Conservation (phyloP, 2,113 vertebrate genomes). For the Catharus minimus region DNA sequence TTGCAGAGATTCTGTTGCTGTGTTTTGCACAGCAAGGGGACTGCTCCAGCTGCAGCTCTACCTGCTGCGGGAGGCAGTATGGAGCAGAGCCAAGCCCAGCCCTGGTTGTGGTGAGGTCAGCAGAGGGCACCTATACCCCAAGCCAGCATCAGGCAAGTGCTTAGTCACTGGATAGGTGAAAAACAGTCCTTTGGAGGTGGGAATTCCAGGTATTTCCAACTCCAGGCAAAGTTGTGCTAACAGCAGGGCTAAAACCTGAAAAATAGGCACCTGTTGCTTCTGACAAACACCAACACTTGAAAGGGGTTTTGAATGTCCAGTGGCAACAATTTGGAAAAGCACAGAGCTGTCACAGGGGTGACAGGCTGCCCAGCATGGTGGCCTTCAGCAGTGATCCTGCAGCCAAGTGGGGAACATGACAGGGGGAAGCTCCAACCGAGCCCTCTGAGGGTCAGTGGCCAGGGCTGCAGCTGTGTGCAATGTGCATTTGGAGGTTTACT, state of each 20-base stretch:
- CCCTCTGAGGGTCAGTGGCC: background rate
- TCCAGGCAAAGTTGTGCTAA: background rate
- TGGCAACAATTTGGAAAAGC: fast-evolving
- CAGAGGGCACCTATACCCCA: background rate
- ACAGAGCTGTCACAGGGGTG: fast-evolving
- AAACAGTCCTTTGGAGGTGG: background rate
- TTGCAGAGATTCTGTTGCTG: background rate
- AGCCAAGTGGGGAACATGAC: fast-evolving
- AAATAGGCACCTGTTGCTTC: background rate
- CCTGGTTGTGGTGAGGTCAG: fast-evolving
- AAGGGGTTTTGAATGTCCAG: background rate
- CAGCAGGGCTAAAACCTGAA: background rate
- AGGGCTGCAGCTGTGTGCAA: background rate
- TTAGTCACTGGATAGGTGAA: fast-evolving
- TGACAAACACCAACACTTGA: background rate
- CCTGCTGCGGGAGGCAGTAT: background rate
- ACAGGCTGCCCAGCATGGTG: fast-evolving
- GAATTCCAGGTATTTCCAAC: background rate
- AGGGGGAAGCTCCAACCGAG: fast-evolving
- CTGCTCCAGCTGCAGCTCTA: background rate
- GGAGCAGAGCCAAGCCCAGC: background rate
- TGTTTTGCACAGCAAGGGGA: background rate
- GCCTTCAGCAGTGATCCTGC: fast-evolving
- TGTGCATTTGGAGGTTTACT: fast-evolving
- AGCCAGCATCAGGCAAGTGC: fast-evolving